These are phyloP conservation scores for Hoplias malabaricus DNA, from an alignment of 2,113 vertebrate species.

Conservation along the genomic window DNA sequence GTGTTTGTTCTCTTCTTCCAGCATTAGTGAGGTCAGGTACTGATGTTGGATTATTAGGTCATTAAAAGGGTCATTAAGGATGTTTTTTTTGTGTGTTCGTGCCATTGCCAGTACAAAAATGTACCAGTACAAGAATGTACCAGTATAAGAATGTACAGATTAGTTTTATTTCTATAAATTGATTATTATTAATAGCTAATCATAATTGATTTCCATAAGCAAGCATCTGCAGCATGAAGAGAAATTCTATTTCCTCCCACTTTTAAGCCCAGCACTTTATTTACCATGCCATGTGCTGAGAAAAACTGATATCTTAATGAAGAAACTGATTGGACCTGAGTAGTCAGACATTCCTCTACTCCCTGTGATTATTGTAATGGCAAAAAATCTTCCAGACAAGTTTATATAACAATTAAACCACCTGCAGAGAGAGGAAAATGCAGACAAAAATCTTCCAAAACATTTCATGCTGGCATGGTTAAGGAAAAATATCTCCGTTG, in stretches of 20 bases:
- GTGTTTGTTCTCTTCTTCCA: too few relatives aligned
- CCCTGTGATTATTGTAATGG: slow-evolving; percentile 20
- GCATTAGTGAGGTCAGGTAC: too few relatives aligned
- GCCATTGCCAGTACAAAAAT: too few relatives aligned
- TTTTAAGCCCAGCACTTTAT: slow-evolving; percentile 39
- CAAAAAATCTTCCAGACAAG: not conserved
- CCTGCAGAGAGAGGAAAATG: not conserved
- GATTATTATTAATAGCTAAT: slow-evolving; percentile 54
- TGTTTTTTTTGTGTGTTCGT: too few relatives aligned
- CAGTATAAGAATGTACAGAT: not conserved
- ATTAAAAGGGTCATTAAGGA: too few relatives aligned
- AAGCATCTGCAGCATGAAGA: slow-evolving; percentile 18
- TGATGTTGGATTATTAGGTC: too few relatives aligned
- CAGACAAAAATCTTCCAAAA: not conserved
- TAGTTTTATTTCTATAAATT: not conserved
- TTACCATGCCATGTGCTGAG: slow-evolving; percentile 36
- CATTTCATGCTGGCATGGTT: not conserved
- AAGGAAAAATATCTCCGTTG: too few relatives aligned
- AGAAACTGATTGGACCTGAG: slow-evolving; percentile 27
- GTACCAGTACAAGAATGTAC: not conserved
- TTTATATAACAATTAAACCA: slow-evolving; percentile 1
- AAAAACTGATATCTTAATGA: slow-evolving; percentile 35
- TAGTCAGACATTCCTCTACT: slow-evolving; percentile 3
- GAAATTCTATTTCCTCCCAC: slow-evolving; percentile 42
- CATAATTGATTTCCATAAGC: slow-evolving; percentile 54